Conservation (phyloP, 37 sponge, comb jelly and placozoan species). For the Crambe crambe region DNA sequence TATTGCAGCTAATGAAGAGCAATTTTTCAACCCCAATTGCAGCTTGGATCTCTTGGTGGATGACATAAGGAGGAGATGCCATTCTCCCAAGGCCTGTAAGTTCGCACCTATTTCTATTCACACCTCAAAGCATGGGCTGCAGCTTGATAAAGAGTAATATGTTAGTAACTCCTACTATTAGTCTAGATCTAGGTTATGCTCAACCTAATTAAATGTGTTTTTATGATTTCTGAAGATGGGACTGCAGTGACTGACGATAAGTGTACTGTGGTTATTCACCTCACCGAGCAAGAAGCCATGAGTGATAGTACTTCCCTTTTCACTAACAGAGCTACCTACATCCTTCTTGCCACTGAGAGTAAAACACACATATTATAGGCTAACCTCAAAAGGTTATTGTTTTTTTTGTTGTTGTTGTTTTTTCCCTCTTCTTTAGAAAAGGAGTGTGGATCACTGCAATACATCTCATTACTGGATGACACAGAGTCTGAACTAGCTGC, state of each 20-base stretch:
- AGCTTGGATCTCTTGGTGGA: constrained; percentile 44
- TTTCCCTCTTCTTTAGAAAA: no score
- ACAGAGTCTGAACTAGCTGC: constrained; percentile 1
- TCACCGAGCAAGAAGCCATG: constrained; percentile 28
- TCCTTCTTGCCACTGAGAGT: constrained; percentile 59
- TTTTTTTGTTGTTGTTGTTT: no score
- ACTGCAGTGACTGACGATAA: constrained; percentile 33
- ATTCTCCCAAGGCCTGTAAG: not conserved
- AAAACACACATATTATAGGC: not conserved
- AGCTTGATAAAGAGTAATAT: no score
- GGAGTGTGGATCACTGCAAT: constrained; percentile 13
- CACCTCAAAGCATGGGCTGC: no score
- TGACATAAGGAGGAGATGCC: constrained; percentile 60
- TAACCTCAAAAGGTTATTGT: not conserved
- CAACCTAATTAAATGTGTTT: no score
- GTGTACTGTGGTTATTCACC: not conserved
- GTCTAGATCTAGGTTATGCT: no score
- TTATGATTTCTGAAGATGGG: constrained; percentile 25
- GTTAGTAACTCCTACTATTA: not conserved
- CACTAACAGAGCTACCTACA: constrained; percentile 50
- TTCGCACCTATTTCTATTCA: not conserved
- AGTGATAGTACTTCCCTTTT: constrained; percentile 38
- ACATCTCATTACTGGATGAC: constrained; percentile 28
- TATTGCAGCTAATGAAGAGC: constrained; percentile 57
- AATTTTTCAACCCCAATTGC: constrained; percentile 78